These are phyloP conservation scores for Spodoptera littoralis DNA, from an alignment of 2,888 invertebrate genomes.

Conservation along the genomic window DNA sequence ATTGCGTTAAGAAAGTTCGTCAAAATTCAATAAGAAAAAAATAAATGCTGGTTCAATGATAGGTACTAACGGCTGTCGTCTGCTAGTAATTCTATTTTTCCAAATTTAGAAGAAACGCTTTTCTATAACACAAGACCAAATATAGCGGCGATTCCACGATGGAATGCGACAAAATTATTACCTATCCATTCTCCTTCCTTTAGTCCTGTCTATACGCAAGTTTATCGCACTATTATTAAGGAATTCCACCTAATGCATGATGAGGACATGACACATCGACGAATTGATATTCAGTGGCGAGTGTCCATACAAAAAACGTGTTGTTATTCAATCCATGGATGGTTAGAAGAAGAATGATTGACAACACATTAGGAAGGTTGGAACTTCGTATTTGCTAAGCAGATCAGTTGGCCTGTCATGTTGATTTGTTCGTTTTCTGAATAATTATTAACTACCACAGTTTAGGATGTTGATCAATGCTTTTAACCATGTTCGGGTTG, in stretches of 20 bases:
- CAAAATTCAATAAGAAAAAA: no score
- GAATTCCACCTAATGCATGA: slow-evolving; percentile 51
- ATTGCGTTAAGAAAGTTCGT: no score
- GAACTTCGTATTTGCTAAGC: slow-evolving; percentile 72
- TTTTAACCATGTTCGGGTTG: neutral
- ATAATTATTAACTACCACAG: slow-evolving; percentile 67
- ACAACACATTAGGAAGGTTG: slow-evolving; percentile 82
- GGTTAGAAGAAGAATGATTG: slow-evolving; percentile 78
- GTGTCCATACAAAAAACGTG: slow-evolving; percentile 72
- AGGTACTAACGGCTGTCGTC: no score
- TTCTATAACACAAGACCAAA: neutral
- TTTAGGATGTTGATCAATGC: slow-evolving; percentile 36
- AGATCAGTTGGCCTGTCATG: slow-evolving; percentile 74
- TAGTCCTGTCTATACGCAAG: slow-evolving; percentile 10
- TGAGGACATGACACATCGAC: slow-evolving; percentile 72
- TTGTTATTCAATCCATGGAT: slow-evolving; percentile 72
- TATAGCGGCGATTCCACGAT: no score
- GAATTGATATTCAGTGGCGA: slow-evolving; percentile 73
- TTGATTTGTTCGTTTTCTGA: slow-evolving; percentile 67
- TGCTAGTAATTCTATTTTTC: no score
- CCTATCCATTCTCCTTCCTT: no score
- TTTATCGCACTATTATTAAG: slow-evolving; percentile 46
- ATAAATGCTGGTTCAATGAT: no score
- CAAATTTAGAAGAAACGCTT: neutral
- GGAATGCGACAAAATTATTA: no score